Conservation (phyloP, 2,888 invertebrate genomes). For the Synergus japonicus region DNA sequence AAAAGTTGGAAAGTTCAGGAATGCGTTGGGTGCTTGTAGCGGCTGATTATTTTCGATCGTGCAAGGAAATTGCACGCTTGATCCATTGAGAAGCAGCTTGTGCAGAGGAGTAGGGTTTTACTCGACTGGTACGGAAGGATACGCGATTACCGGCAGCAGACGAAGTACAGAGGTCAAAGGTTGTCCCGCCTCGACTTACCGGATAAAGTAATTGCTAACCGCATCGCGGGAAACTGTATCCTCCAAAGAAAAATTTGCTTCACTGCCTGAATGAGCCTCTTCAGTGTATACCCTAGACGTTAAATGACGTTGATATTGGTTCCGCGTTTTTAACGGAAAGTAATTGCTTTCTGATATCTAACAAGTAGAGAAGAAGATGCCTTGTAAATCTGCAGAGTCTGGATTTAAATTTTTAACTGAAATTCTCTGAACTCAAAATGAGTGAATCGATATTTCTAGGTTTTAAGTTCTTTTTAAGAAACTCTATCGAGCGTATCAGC, state of each 20-base stretch:
- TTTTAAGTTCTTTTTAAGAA: not conserved
- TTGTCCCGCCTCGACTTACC: slow-evolving; percentile 75
- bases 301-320: slow-evolving; percentile 25
- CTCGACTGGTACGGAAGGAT: slow-evolving; percentile 67
- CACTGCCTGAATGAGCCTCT: slow-evolving; percentile 26
- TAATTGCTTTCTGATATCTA: slow-evolving; percentile 9
- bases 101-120: slow-evolving; percentile 56
- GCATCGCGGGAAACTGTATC: slow-evolving; percentile 67
- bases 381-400: not conserved
- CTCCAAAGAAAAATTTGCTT: slow-evolving; percentile 34
- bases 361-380: not conserved
- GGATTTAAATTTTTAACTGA: too few relatives aligned
- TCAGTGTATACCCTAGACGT: not conserved
- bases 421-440: not conserved
- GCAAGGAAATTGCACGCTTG: slow-evolving; percentile 72
- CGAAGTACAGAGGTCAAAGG: slow-evolving; percentile 71
- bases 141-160: slow-evolving; percentile 75
- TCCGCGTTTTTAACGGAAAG: slow-evolving; percentile 8
- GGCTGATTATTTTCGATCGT: slow-evolving; percentile 68
- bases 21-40: slow-evolving; percentile 30
- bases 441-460: not conserved
- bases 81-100: slow-evolving; percentile 58
- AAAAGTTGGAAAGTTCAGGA: not conserved
- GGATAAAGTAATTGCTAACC: slow-evolving; percentile 73
- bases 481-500: not conserved